Evolutionary conservation across 2,888 invertebrate genomes (phyloP).

Genomic region (Camponotus fellah): DNA sequence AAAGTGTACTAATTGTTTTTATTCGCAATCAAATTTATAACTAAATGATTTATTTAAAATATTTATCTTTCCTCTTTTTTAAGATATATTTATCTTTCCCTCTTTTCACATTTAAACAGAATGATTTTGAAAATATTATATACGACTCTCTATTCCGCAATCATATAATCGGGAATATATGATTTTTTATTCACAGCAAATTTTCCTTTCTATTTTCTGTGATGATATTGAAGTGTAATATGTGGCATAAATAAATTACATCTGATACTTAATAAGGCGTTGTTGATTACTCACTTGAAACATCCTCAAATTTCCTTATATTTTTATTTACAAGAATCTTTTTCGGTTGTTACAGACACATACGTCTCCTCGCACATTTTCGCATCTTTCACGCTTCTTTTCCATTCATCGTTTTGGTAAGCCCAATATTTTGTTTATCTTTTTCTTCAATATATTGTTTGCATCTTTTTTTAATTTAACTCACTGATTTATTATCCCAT

Average conservation of each 20-base stretch:
- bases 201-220: not conserved
- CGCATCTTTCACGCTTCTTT: constrained; percentile 44
- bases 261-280: constrained; percentile 7
- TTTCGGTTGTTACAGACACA: constrained; percentile 52
- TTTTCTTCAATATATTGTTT: not conserved
- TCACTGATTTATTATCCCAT: not conserved
- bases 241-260: constrained; percentile 39
- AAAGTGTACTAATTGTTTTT: not conserved
- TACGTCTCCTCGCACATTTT: constrained; percentile 34
- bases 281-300: constrained; percentile 34
- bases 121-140: too few relatives aligned
- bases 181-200: not conserved
- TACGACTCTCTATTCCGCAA: not conserved
- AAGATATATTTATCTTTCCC: not conserved
- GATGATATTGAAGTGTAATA: constrained; percentile 16
- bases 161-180: not conserved
- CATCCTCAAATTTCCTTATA: not conserved
- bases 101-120: not conserved
- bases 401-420: constrained; percentile 65
- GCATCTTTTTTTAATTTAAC: not conserved
- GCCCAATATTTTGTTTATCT: constrained; percentile 48
- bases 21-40: not conserved
- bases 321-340: constrained; percentile 40
- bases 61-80: not conserved
- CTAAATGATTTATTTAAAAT: not conserved